These are phyloP conservation scores for Tenthredo mesomela DNA, from an alignment of 2,888 invertebrate genomes.

Conservation along the genomic window DNA sequence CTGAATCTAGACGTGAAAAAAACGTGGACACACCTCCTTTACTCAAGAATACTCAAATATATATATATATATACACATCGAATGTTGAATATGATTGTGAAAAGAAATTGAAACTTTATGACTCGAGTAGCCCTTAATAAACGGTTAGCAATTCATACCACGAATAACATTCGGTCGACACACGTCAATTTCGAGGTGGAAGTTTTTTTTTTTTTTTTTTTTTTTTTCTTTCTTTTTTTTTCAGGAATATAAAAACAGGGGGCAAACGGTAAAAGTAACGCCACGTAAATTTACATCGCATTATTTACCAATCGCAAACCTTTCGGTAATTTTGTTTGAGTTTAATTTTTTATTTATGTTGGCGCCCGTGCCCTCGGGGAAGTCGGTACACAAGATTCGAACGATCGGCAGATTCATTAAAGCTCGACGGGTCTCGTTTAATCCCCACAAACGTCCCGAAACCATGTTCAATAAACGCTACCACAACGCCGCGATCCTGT, in stretches of 20 bases:
- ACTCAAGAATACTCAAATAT: background rate
- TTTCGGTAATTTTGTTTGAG: constrained; percentile 50
- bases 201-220: background rate
- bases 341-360: constrained; percentile 52
- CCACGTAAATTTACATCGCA: constrained; percentile 44
- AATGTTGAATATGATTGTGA: background rate
- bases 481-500: constrained; percentile 68
- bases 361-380: constrained; percentile 45
- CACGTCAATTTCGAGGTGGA: background rate
- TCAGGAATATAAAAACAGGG: background rate
- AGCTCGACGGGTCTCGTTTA: constrained; percentile 68
- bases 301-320: constrained; percentile 51
- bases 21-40: constrained; percentile 29
- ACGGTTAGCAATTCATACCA: background rate
- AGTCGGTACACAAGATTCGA: constrained; percentile 51
- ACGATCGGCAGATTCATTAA: constrained; percentile 66
- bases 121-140: background rate
- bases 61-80: background rate
- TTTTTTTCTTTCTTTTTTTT: background rate
- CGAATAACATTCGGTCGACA: background rate
- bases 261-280: constrained; percentile 26
- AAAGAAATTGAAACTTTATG: background rate
- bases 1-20: constrained; percentile 7
- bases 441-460: constrained; percentile 70
- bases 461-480: constrained; percentile 75